A percentile compares a stretch with the other conserved stretches of the same genome.
Evolutionary conservation across 1,140 invertebrate species (phyloP).

Genomic region (Diabrotica undecimpunctata): DNA sequence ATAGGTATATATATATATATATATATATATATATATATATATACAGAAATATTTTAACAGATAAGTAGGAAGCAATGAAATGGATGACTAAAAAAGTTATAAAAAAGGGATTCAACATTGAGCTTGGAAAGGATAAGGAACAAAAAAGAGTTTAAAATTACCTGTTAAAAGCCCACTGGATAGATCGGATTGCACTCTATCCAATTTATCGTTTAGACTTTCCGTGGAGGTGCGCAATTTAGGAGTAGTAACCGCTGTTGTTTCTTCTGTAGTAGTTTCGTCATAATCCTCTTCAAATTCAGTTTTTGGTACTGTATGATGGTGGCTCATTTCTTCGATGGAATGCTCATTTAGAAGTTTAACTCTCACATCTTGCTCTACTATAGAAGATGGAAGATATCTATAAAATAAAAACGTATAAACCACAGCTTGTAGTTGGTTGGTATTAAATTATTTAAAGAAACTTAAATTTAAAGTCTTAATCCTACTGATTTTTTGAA

Average conservation of each 20-base stretch:
- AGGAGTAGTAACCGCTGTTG: slow-evolving; percentile 35
- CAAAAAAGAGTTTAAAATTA: neutral
- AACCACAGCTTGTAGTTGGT: neutral
- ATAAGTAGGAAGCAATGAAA: no score
- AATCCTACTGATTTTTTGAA: no score
- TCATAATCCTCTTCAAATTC: slow-evolving; percentile 34
- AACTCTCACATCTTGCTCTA: slow-evolving; percentile 63
- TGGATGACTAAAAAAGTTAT: no score
- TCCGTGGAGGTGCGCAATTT: slow-evolving; percentile 61
- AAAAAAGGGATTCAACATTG: no score
- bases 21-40: no score
- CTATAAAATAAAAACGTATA: neutral
- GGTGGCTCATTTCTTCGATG: slow-evolving; percentile 36
- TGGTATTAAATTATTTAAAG: neutral
- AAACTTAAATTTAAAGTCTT: no score
- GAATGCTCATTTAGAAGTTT: slow-evolving; percentile 40
- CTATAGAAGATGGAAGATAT: slow-evolving; percentile 69
- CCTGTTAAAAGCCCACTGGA: slow-evolving; percentile 70
- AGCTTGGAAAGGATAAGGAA: no score
- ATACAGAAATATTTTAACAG: no score
- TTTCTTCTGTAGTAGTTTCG: slow-evolving; percentile 34
- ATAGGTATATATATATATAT: no score
- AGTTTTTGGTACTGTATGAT: slow-evolving; percentile 27
- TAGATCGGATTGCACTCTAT: slow-evolving; percentile 76
- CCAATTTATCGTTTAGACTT: slow-evolving; percentile 80